These are phyloP conservation scores for Patella depressa DNA, from an alignment of 2,888 invertebrate genomes.

Conservation along the genomic window DNA sequence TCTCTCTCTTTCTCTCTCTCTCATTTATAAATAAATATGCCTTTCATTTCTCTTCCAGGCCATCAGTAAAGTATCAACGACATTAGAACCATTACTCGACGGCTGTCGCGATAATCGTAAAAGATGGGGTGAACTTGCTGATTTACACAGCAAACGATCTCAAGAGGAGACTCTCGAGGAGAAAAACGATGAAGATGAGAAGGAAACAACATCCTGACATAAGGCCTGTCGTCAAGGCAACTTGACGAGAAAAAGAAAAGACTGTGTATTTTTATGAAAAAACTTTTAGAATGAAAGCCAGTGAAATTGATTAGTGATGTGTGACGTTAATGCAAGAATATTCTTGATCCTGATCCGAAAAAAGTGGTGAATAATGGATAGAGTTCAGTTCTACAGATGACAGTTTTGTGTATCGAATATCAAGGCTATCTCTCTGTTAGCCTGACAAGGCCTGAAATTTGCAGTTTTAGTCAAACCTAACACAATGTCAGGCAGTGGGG, in stretches of 20 bases:
- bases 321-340: too few species aligned
- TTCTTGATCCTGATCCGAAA: too few species aligned
- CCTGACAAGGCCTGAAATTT: too few species aligned
- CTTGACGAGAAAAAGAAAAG: background rate
- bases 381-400: too few species aligned
- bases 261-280: background rate
- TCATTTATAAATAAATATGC: background rate
- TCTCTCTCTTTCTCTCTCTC: background rate
- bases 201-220: constrained; percentile 27
- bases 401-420: too few species aligned
- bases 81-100: constrained; percentile 56
- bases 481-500: too few species aligned
- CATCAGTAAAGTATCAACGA: constrained; percentile 72
- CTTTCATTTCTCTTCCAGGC: constrained; percentile 53
- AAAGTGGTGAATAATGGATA: too few species aligned
- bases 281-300: background rate
- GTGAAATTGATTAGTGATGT: too few species aligned
- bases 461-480: too few species aligned
- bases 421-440: too few species aligned
- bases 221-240: background rate
- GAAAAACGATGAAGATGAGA: constrained; percentile 22
- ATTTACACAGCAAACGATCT: constrained; percentile 44
- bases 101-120: constrained; percentile 65
- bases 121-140: constrained; percentile 59
- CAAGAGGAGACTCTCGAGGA: constrained; percentile 25